These are phyloP conservation scores for Phortica magna DNA, from an alignment of 2,888 invertebrate species.

Conservation along the genomic window DNA sequence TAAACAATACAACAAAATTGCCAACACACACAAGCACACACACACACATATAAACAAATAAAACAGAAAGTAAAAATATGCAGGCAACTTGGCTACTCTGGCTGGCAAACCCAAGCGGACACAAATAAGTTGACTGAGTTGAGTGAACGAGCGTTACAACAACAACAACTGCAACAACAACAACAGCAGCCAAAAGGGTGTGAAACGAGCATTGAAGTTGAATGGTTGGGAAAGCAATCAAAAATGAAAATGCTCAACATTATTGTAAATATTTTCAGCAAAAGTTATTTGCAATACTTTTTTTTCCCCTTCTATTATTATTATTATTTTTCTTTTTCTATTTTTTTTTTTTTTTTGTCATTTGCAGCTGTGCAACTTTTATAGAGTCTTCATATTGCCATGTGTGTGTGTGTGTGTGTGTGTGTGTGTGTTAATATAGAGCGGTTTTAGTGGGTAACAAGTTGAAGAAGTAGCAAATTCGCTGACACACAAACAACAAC, in stretches of 20 bases:
- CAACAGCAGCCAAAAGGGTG: neutral
- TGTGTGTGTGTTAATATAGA: conserved; percentile 1
- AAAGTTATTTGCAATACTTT: neutral
- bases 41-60: neutral
- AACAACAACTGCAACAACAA: neutral
- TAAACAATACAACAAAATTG: neutral
- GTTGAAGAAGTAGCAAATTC: neutral
- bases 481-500: neutral
- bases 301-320: neutral
- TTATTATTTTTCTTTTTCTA: neutral
- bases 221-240: neutral
- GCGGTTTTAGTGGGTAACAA: neutral
- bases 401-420: neutral
- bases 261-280: neutral
- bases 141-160: too few species aligned
- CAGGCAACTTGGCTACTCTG: neutral
- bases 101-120: neutral
- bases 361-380: conserved; percentile 2
- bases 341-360: neutral
- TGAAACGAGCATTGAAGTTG: neutral
- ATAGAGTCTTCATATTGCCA: neutral
- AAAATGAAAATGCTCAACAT: neutral
- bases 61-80: neutral
- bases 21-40: neutral
- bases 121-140: too few species aligned